Percentiles rank a stretch among this genome's conserved stretches.
Conservation (phyloP, 2,113 vertebrate species). For the Antigone vipio region DNA sequence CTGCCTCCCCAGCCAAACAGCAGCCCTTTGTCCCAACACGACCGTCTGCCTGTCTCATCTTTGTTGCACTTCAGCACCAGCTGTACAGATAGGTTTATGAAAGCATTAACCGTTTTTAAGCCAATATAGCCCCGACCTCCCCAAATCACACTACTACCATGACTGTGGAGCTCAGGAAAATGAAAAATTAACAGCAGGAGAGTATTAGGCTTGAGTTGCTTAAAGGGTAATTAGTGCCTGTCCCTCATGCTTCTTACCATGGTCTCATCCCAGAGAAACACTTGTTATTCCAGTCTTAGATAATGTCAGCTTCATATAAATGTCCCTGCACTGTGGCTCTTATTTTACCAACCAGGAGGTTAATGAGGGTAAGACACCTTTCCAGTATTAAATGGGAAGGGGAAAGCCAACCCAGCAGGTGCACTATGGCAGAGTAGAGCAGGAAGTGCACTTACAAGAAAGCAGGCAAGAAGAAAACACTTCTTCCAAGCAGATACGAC, state of each 20-base stretch:
- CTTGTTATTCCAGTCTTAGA: not conserved
- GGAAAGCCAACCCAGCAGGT: not conserved
- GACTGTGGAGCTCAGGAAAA: not conserved
- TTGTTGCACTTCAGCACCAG: not conserved
- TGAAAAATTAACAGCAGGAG: slow-evolving; percentile 7
- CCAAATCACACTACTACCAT: not conserved
- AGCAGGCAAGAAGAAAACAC: not conserved
- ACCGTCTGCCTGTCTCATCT: not conserved
- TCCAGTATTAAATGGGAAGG: not conserved
- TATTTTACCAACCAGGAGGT: not conserved
- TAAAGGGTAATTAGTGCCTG: not conserved
- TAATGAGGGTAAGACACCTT: not conserved
- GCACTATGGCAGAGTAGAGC: not conserved
- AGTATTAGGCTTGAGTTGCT: not conserved
- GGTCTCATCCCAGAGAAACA: not conserved
- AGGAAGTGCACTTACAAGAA: not conserved
- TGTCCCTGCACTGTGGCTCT: not conserved
- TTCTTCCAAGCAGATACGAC: not conserved
- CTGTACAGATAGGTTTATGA: not conserved
- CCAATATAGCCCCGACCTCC: not conserved
- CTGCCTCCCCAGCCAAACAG: not conserved
- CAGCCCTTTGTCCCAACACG: not conserved
- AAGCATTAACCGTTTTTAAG: not conserved
- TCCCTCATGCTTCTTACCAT: not conserved
- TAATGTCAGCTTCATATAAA: not conserved